A percentile compares a stretch with the other conserved stretches of the same genome.
Evolutionary conservation across 2,113 vertebrate species (phyloP).

Genomic region (Saguinus imperator): DNA sequence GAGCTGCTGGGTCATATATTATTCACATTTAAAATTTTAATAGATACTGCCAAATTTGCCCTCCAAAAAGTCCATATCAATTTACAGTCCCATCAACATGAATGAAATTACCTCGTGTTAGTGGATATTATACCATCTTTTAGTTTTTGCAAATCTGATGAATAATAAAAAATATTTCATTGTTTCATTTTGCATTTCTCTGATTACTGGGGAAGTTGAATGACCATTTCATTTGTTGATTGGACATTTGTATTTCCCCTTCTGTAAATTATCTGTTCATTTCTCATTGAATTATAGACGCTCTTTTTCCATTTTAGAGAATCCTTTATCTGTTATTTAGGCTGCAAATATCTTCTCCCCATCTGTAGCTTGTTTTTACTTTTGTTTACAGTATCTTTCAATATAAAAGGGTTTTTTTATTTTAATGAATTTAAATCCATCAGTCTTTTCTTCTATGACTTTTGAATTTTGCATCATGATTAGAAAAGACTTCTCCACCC

Average conservation of each 20-base stretch:
- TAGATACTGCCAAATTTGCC: slow-evolving; percentile 9
- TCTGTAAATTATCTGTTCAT: slow-evolving; percentile 14
- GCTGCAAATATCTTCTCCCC: slow-evolving; percentile 17
- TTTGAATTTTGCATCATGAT: slow-evolving; percentile 26
- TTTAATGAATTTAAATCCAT: slow-evolving; percentile 40
- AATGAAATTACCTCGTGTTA: slow-evolving; percentile 44
- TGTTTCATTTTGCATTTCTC: slow-evolving; percentile 52
- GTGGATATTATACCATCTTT: slow-evolving; percentile 24
- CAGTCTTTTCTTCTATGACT: slow-evolving; percentile 26
- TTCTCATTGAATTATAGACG: slow-evolving; percentile 14
- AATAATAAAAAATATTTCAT: slow-evolving; percentile 6
- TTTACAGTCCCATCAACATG: not conserved
- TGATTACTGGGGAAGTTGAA: slow-evolving; percentile 29
- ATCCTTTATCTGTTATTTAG: not conserved
- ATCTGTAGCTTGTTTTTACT: slow-evolving; percentile 20
- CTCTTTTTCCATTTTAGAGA: slow-evolving; percentile 21
- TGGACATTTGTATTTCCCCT: slow-evolving; percentile 4
- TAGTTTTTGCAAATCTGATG: slow-evolving; percentile 16
- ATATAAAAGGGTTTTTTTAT: not conserved
- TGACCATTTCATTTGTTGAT: slow-evolving; percentile 27
- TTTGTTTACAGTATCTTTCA: slow-evolving; percentile 37
- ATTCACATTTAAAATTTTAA: slow-evolving; percentile 34
- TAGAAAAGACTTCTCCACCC: slow-evolving; percentile 43
- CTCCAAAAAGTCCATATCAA: slow-evolving; percentile 28
- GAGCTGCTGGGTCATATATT: slow-evolving; percentile 12